A percentile compares a stretch with the other conserved stretches of the same genome.
These are phyloP conservation scores for Rhodinocichla rosea DNA, from an alignment of 2,113 vertebrate species.

Conservation along the genomic window DNA sequence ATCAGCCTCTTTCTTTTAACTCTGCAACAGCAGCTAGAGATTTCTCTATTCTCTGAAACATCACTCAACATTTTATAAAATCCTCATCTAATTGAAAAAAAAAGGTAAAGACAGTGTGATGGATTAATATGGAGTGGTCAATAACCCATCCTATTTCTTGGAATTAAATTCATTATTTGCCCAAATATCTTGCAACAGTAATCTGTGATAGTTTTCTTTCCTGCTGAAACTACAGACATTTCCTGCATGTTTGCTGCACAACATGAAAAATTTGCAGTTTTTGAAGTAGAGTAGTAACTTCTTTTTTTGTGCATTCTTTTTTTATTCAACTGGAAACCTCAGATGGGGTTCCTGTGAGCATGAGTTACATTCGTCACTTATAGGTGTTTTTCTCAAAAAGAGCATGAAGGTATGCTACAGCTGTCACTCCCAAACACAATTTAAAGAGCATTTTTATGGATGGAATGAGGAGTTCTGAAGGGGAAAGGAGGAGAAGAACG, in stretches of 20 bases:
- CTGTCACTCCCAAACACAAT: background rate
- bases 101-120: background rate
- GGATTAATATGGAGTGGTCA: background rate
- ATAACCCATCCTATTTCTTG: background rate
- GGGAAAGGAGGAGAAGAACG: background rate
- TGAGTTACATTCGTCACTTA: background rate
- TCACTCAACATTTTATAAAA: background rate
- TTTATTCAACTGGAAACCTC: background rate
- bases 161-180: background rate
- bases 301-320: background rate
- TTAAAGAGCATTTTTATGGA: background rate
- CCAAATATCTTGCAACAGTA: background rate
- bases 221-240: background rate
- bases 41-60: background rate
- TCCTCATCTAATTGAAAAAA: background rate
- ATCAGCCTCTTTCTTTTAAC: background rate
- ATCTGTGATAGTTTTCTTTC: background rate
- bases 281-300: background rate
- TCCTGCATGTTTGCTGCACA: background rate
- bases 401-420: fast-evolving
- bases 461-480: background rate
- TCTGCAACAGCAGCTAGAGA: background rate
- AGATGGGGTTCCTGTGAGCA: background rate
- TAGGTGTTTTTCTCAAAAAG: background rate
- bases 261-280: background rate